A percentile compares a stretch with the other conserved stretches of the same genome.
Conservation (phyloP, 2,797 vertebrate species). For the Anisognathus igniventris region DNA sequence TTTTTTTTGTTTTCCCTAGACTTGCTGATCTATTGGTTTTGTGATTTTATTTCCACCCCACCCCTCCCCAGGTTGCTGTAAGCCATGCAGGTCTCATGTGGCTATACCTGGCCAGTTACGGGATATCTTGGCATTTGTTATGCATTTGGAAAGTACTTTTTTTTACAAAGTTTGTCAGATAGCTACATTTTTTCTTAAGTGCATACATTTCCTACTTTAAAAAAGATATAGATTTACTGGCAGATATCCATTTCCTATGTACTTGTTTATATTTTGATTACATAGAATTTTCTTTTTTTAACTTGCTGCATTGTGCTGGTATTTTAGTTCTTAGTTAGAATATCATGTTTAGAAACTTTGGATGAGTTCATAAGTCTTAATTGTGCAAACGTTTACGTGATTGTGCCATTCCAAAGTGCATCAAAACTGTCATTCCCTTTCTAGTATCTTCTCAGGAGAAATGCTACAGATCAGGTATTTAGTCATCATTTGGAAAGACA, state of each 20-base stretch:
- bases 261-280: constrained; percentile 79
- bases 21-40: constrained; percentile 35
- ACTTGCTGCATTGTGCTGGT: constrained; percentile 75
- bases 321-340: constrained; percentile 72
- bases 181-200: constrained; percentile 67
- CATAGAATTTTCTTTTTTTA: constrained; percentile 73
- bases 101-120: constrained; percentile 67
- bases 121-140: constrained; percentile 71
- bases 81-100: constrained; percentile 60
- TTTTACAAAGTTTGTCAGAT: constrained; percentile 54
- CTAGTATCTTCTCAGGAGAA: constrained; percentile 85
- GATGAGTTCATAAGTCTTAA: constrained; percentile 87
- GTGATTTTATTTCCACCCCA: constrained; percentile 8
- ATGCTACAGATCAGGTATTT: constrained; percentile 79
- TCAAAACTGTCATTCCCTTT: constrained; percentile 85
- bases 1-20: not conserved
- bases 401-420: constrained; percentile 86
- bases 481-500: constrained; percentile 76
- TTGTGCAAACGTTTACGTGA: constrained; percentile 82
- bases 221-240: constrained; percentile 65
- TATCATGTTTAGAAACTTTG: constrained; percentile 77
- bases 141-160: constrained; percentile 63
- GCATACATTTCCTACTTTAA: constrained; percentile 70
- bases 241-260: constrained; percentile 74
- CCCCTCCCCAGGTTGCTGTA: constrained; percentile 32